Base-by-base conservation (phyloP, 2,888 invertebrate species). In the Platycheirus albimanus region DNA sequence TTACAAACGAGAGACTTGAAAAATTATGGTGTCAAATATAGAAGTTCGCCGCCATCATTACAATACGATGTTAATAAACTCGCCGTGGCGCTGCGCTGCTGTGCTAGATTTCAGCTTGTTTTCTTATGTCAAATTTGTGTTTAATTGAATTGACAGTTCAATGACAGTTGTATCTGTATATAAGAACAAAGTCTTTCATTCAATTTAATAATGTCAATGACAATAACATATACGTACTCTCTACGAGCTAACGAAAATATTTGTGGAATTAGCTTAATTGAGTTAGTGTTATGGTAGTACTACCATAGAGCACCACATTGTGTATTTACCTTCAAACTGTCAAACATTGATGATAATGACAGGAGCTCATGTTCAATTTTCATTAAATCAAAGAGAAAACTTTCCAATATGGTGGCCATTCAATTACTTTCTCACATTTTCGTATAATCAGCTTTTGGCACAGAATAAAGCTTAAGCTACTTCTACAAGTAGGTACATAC, bases 31-130 rank as follows among this genome's bases (percentile, higher is more conserved):
- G 33, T 36, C 11, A 11, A n/a, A 36, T 36, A 41, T 54, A n/a
- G 20, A 20, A 19, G 19, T 36, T 7, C 11, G 54, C 17, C 43
- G 43, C 30, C 30, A 33, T 33, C 30, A 8, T 33, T 33, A 33
- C 5, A 33, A 33, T 33, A 33, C 8, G 7, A 33, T 77, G 81
- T 81, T 63, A 75, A 71, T 80, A 70, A 80, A 80, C 80, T 76
- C 58, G 30, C 7, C 30, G 43, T 7, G 49, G n/a, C n/a, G n/a
- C n/a, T n/a, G n/a, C n/a, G n/a, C n/a, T n/a, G 38, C 36, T 43
- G 63, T 70, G 17, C 70, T 70, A 20, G 58, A 66, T 72, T 54
- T 51, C 17, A 66, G 20, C 70, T 66, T 38, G 10, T 20, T 52
- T 11, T 47, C 6, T 54, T 30, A n/a, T 56, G 56, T 56, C 54